phyloP scores from a whole-genome alignment of 2,888 invertebrate genomes.

The Drosophila diplacantha region DNA sequence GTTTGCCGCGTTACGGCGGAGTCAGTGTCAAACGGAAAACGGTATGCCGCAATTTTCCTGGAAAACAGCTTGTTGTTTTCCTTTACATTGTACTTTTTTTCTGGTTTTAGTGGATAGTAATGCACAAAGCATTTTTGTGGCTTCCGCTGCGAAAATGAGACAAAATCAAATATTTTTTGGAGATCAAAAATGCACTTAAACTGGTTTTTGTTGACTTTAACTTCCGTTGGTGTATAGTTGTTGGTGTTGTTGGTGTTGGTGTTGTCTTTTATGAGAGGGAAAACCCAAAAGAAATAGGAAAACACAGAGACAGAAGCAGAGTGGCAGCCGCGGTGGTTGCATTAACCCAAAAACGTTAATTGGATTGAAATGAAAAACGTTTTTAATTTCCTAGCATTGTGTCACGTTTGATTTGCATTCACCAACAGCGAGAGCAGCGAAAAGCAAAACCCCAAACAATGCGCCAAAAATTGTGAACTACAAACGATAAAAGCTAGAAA shows the following conservation, averaged over 20 bases:
- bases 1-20: constrained; percentile 71
- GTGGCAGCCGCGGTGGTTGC: constrained; percentile 45
- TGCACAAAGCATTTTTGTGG: constrained; percentile 24
- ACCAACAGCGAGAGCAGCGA: not conserved
- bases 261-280: not conserved
- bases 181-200: constrained; percentile 14
- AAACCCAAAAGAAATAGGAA: constrained; percentile 8
- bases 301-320: constrained; percentile 2
- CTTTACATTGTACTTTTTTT: not conserved
- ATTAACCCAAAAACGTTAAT: constrained; percentile 77
- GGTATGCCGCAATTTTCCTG: constrained; percentile 58
- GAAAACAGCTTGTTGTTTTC: not conserved
- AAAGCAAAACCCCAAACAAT: constrained; percentile 22
- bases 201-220: constrained; percentile 14
- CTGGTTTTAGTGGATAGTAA: constrained; percentile 2
- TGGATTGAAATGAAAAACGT: constrained; percentile 73
- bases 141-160: constrained; percentile 14
- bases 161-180: constrained; percentile 5
- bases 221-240: constrained; percentile 22
- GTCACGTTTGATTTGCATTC: constrained; percentile 66
- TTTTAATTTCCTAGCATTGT: constrained; percentile 68
- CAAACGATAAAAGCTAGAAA: not conserved
- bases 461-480: not conserved
- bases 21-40: constrained; percentile 74
- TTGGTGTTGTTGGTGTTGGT: not conserved